Conservation (phyloP, 2,888 invertebrate genomes). For the Andrena chrysosceles region DNA sequence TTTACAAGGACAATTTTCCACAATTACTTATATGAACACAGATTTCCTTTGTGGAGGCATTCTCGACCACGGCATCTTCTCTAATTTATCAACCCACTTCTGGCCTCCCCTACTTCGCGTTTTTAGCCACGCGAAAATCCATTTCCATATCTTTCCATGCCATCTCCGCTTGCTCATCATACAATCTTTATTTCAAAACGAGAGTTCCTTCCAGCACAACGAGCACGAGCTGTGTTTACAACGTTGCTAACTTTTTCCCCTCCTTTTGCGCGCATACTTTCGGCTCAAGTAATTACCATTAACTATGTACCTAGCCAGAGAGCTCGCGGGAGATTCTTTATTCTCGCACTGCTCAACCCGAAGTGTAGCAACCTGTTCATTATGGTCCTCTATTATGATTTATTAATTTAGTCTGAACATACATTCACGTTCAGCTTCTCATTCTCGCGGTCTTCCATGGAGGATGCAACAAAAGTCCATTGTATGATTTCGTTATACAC, state of each 20-base stretch:
- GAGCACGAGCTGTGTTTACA: slow-evolving; percentile 21
- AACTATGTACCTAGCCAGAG: slow-evolving; percentile 33
- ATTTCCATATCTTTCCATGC: slow-evolving; percentile 53
- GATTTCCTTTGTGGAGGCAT: slow-evolving; percentile 13
- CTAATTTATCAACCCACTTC: slow-evolving; percentile 39
- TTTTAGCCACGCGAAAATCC: slow-evolving; percentile 31
- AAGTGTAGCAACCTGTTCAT: slow-evolving; percentile 34
- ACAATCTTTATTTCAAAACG: slow-evolving; percentile 43
- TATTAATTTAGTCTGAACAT: not conserved
- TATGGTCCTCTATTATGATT: slow-evolving; percentile 17
- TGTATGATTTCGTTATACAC: slow-evolving; percentile 12
- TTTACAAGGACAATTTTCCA: not conserved
- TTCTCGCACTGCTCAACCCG: slow-evolving; percentile 11
- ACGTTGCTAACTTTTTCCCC: slow-evolving; percentile 27
- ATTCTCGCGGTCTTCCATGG: not conserved
- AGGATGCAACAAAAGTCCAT: not conserved
- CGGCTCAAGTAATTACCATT: slow-evolving; percentile 28
- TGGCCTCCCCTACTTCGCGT: slow-evolving; percentile 2
- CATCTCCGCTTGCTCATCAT: slow-evolving; percentile 46
- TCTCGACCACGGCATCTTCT: not conserved
- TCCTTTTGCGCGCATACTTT: slow-evolving; percentile 27
- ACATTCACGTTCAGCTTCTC: not conserved
- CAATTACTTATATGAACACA: not conserved
- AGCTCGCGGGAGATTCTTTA: slow-evolving; percentile 36
- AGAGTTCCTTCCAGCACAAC: slow-evolving; percentile 16